Evolutionary conservation across 1,140 invertebrate genomes (phyloP), one percentile per base, ranked within the genome.

Genomic region (Lethrus apterus): DNA sequence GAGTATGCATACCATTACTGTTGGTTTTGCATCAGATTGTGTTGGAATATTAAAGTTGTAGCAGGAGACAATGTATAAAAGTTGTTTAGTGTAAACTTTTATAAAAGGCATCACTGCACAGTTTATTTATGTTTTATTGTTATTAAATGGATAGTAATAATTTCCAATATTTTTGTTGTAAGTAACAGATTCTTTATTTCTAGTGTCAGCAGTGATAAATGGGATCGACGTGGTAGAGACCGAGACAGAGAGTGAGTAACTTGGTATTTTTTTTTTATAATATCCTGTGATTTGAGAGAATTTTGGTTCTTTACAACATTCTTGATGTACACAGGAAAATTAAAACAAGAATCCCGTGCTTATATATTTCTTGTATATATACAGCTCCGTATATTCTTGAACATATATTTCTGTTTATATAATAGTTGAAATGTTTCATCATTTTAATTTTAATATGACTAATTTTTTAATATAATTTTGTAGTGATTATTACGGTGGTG

Each of bases 241-340:
- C 46, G 55, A 46, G 70, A 72, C 45, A 64, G 70, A 68, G 71
- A 74, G 71, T 73, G 58, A 71, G 72, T 70, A 44, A 21, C 21
- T n/a, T 26, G 23, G 23, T 7, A 26, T 26, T 5, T 26, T 7
- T 26, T 26, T 26, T 26, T 5, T n/a, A 26, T 7, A 7, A 5
- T 26, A 7, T 26, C 23, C 23, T 7, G n/a, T 26, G 23, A n/a
- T 26, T 5, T 26, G n/a, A 5, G n/a, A 26, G 5, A 7, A 5
- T n/a, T 7, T 7, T n/a, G n/a, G n/a, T 26, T 5, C n/a, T 26
- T 26, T 26, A 26, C 23, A 26, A 26, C 23, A 26, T 26, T n/a
- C 5, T 26, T 26, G 23, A 26, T 5, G n/a, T n/a, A 7, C 5
- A 26, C 23, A 7, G 5, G 5, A 5, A 7, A 26, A 26, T 26